Conservation (phyloP, 1,140 invertebrate genomes). For the Bombus difficillimus region DNA sequence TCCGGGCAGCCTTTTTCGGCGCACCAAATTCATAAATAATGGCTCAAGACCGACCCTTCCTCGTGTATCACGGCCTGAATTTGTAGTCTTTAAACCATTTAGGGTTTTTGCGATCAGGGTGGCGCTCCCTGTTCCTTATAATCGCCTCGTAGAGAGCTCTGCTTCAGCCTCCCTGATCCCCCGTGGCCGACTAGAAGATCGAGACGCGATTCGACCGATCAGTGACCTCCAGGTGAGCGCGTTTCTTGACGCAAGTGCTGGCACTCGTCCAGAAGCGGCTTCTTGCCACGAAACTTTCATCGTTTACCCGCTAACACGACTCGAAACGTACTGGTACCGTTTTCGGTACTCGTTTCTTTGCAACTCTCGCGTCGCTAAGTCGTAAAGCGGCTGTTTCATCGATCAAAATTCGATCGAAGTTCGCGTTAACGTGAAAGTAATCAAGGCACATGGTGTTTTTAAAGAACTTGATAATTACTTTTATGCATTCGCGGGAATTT, state of each 20-base stretch:
- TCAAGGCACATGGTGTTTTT: background rate
- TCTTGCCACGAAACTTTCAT: background rate
- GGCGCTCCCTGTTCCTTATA: constrained; percentile 53
- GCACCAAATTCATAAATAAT: constrained; percentile 79
- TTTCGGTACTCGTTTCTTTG: background rate
- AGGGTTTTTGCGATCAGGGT: constrained; percentile 71
- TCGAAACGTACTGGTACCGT: background rate
- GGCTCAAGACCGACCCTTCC: constrained; percentile 69
- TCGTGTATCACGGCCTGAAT: constrained; percentile 72
- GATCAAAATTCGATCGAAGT: background rate
- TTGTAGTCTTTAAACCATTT: constrained; percentile 78
- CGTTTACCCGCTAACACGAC: background rate
- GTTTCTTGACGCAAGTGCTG: constrained; percentile 47
- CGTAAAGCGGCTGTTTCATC: background rate
- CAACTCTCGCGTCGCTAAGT: background rate
- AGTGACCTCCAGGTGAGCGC: constrained; percentile 48
- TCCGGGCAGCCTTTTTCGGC: constrained; percentile 67
- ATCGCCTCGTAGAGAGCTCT: constrained; percentile 39
- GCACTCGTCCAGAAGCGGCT: constrained; percentile 6
- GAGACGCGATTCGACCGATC: constrained; percentile 47
- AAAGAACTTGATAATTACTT: background rate
- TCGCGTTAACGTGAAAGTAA: background rate
- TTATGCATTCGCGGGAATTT: no score
- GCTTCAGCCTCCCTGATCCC: background rate
- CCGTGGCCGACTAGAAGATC: constrained; percentile 24